A percentile compares a stretch with the other conserved stretches of the same genome.
Conservation (phyloP, 1,140 invertebrate species). For the Harpegnathos saltator region DNA sequence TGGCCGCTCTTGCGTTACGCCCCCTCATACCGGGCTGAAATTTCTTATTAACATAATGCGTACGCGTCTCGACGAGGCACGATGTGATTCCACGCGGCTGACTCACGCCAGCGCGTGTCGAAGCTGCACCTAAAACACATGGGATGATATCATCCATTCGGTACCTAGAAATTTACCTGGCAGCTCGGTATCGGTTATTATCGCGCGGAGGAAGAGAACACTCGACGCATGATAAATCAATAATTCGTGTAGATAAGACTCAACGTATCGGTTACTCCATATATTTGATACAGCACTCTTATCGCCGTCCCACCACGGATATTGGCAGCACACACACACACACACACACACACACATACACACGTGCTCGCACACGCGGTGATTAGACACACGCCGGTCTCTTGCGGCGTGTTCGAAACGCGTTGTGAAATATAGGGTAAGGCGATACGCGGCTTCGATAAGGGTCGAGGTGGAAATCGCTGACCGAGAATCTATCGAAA, state of each 20-base stretch:
- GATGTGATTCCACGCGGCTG: conserved; percentile 7
- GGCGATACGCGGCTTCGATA: conserved; percentile 37
- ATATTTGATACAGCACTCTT: conserved; percentile 60
- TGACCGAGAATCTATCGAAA: neutral
- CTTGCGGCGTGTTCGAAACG: conserved; percentile 23
- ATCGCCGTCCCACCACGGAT: conserved; percentile 53
- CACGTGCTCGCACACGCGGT: conserved; percentile 6
- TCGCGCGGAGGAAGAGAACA: conserved; percentile 20
- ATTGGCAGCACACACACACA: conserved; percentile 50
- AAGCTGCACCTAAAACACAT: conserved; percentile 44
- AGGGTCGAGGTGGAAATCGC: conserved; percentile 13
- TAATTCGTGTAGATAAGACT: conserved; percentile 57
- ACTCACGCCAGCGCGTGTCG: conserved; percentile 18
- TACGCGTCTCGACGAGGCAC: too few species aligned
- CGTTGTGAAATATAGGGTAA: conserved; percentile 23
- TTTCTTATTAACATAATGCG: conserved; percentile 29
- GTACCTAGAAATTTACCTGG: conserved; percentile 56
- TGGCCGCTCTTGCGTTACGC: too few species aligned
- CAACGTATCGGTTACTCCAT: conserved; percentile 51
- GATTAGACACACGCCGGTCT: conserved; percentile 54
- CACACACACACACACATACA: too few species aligned
- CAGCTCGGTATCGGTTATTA: conserved; percentile 52
- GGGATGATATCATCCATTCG: conserved; percentile 52
- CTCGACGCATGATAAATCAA: conserved; percentile 60
- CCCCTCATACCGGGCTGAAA: neutral